A percentile compares a stretch with the other conserved stretches of the same genome.
Evolutionary conservation across 1,140 invertebrate genomes (phyloP).

Genomic region (Drosophila arizonae): DNA sequence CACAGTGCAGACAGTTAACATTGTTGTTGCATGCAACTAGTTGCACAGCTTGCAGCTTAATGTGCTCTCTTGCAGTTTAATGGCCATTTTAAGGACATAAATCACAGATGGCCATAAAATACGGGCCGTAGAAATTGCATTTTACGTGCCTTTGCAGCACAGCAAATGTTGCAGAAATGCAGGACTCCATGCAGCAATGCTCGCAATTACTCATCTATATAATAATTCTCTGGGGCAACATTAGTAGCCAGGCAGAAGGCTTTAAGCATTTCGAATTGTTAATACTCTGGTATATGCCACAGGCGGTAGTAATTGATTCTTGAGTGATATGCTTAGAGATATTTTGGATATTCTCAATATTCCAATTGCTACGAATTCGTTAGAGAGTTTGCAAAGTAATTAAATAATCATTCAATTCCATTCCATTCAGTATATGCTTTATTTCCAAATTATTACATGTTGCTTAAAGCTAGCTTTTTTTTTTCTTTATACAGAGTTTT

Average conservation of each 20-base stretch:
- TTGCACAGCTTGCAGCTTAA: slow-evolving; percentile 53
- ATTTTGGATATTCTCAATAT: too few relatives aligned
- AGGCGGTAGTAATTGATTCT: neutral
- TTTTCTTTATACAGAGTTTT: too few relatives aligned
- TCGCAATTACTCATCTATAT: slow-evolving; percentile 49
- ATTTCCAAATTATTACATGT: too few relatives aligned
- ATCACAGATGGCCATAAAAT: slow-evolving; percentile 63
- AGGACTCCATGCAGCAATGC: slow-evolving; percentile 1
- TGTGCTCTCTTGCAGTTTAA: slow-evolving; percentile 46
- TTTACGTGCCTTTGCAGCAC: slow-evolving; percentile 58
- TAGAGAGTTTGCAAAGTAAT: too few relatives aligned
- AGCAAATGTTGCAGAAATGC: slow-evolving; percentile 40
- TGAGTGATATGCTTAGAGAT: too few relatives aligned
- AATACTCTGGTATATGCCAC: neutral
- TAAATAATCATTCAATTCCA: too few relatives aligned
- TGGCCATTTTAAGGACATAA: slow-evolving; percentile 64
- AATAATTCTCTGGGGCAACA: slow-evolving; percentile 28
- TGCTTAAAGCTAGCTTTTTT: too few relatives aligned
- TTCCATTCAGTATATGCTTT: too few relatives aligned
- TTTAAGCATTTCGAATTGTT: neutral
- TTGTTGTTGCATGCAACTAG: slow-evolving; percentile 59
- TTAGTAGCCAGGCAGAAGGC: neutral
- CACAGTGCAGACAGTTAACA: neutral
- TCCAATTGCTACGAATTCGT: too few relatives aligned
- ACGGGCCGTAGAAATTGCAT: slow-evolving; percentile 50